phyloP scores from a whole-genome alignment of 2,888 invertebrate genomes.

The Colletes collaris region DNA sequence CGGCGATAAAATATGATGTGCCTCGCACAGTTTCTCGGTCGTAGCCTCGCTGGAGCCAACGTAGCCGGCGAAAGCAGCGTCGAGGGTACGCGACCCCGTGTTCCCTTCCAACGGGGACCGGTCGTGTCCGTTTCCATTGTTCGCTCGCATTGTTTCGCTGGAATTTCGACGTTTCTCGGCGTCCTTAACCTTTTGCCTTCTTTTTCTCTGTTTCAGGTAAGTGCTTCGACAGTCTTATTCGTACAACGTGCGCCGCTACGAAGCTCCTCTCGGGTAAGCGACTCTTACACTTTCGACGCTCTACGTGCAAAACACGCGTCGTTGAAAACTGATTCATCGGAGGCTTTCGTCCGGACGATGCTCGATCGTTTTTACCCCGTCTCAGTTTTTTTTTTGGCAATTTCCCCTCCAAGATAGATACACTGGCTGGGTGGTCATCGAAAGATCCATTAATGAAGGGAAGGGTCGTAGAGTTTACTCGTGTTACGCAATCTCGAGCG shows the following conservation, averaged over 20 bases:
- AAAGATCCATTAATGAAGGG: too few relatives aligned
- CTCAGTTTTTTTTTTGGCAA: too few relatives aligned
- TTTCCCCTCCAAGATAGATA: too few relatives aligned
- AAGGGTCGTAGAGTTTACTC: too few relatives aligned
- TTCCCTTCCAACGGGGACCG: slow-evolving; percentile 17
- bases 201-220: slow-evolving; percentile 76
- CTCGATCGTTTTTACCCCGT: slow-evolving; percentile 1
- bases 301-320: slow-evolving; percentile 1
- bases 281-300: slow-evolving; percentile 6
- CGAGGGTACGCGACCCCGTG: slow-evolving; percentile 13
- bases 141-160: slow-evolving; percentile 1
- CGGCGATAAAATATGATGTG: slow-evolving; percentile 74
- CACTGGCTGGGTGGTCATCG: too few relatives aligned
- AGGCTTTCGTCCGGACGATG: background rate
- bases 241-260: background rate
- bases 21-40: slow-evolving; percentile 41
- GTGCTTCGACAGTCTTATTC: slow-evolving; percentile 43
- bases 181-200: slow-evolving; percentile 35
- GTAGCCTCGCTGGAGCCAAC: slow-evolving; percentile 33
- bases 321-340: too few relatives aligned
- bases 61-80: slow-evolving; percentile 21
- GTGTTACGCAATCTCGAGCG: too few relatives aligned
- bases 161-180: slow-evolving; percentile 30
- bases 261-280: slow-evolving; percentile 10
- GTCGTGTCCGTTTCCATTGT: slow-evolving; percentile 15